These are phyloP conservation scores for Anas bahamensis DNA, from an alignment of 2,797 vertebrate genomes.

Conservation along the genomic window DNA sequence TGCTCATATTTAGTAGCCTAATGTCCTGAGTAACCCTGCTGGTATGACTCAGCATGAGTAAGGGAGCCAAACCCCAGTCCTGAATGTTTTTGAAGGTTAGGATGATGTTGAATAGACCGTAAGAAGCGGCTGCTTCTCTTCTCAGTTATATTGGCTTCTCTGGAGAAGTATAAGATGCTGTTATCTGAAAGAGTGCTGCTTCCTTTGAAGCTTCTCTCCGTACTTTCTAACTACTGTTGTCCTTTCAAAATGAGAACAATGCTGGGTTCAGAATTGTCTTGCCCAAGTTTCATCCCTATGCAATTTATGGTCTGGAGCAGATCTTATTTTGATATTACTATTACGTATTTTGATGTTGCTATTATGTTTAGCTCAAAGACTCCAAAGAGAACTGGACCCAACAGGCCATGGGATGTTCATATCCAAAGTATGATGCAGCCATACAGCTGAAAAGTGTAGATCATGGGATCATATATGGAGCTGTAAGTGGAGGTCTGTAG, in stretches of 20 bases:
- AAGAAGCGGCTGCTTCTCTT: not conserved
- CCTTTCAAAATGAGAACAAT: not conserved
- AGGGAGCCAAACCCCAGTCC: conserved; percentile 32
- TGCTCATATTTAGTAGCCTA: conserved; percentile 51
- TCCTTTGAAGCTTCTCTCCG: not conserved
- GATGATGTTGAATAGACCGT: conserved; percentile 4
- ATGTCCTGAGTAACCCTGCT: not conserved
- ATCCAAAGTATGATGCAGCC: not conserved
- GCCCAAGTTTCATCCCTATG: not conserved
- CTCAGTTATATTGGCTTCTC: not conserved
- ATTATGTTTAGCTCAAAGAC: not conserved
- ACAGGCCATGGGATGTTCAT: not conserved
- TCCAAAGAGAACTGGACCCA: not conserved
- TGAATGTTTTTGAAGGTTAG: conserved; percentile 57
- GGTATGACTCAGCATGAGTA: conserved; percentile 48
- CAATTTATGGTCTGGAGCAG: not conserved
- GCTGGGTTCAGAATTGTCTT: not conserved
- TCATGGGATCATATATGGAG: not conserved
- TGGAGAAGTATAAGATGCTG: not conserved
- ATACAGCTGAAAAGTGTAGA: not conserved
- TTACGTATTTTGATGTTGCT: not conserved
- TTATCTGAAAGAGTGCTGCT: not conserved
- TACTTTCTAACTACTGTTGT: not conserved
- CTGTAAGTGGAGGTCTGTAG: not conserved
- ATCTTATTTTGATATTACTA: not conserved